Base-by-base conservation (phyloP, 2,797 vertebrate species). In the Nannoperca obscura region DNA sequence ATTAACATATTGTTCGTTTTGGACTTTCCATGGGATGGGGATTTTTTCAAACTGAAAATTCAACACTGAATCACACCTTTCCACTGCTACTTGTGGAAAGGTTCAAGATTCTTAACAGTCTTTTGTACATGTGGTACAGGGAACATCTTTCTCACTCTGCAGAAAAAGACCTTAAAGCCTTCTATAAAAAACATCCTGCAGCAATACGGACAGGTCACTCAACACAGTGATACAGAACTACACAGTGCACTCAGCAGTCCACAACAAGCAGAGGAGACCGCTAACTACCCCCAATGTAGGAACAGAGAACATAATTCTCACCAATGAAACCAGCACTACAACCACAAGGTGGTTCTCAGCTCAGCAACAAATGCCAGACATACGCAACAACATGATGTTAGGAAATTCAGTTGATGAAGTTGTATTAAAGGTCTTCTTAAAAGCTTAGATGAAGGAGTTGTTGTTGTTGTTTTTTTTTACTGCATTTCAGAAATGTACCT, bases 341-440 rank as follows among this genome's bases (percentile, higher is more conserved):
- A 64, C 53, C 69, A 58, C 34, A 36, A 47, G 54, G 67, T 71
- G 49, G 1, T 54, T 82, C 82, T 72, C 50, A 54, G 42, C 42
- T 71, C n/a, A 57, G n/a, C 27, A 12, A 32, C 40, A 58, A 68
- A 75, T 55, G n/a, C 19, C 52, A 65, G 20, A 53, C 27, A 36
- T 7, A 36, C 7, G 32, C 30, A 59, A 40, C 13, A 20, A 52
- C 2, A 36, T 71, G 50, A 20, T 27, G 24, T 27, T 27, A 27
- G 24, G 24, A 27, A 27, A 27, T 27, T 27, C 24, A 27, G 24
- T 27, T 27, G 24, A 27, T 27, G 24, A 27, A 1, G 27, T n/a
- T 58, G 55, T n/a, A 9, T 34, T 46, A 49, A n/a, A 55, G 30
- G 24, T 12, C 22, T 30, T 60, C 20, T n/a, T 32, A 49, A 57